Conservation (phyloP, 2,888 invertebrate species). For the Entomobrya proxima region DNA sequence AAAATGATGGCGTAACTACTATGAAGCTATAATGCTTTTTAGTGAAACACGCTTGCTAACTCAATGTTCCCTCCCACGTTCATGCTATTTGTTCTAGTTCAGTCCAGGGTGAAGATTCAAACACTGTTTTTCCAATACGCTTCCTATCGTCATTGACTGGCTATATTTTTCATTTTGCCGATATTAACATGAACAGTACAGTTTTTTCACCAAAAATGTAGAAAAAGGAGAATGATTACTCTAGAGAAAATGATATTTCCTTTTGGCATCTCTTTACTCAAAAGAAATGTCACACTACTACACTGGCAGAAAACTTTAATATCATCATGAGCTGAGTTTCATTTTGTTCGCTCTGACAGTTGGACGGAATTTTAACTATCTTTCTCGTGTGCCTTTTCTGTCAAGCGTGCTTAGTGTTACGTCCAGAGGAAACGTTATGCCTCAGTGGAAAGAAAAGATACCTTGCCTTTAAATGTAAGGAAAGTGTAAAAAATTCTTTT, state of each 20-base stretch:
- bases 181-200: neutral
- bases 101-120: neutral
- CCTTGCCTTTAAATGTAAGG: neutral
- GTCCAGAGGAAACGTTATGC: neutral
- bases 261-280: neutral
- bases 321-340: conserved; percentile 47
- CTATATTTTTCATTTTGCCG: neutral
- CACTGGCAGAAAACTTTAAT: conserved; percentile 47
- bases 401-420: conserved; percentile 15
- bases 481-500: neutral
- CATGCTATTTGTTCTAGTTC: neutral
- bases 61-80: neutral
- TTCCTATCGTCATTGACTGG: neutral
- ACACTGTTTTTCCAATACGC: neutral
- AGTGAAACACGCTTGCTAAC: neutral
- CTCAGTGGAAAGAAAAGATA: neutral
- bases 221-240: conserved; percentile 14
- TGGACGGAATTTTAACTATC: conserved; percentile 51
- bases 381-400: conserved; percentile 8
- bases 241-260: conserved; percentile 29
- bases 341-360: conserved; percentile 47
- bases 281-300: conserved; percentile 40
- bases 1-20: neutral
- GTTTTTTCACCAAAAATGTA: neutral
- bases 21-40: neutral